These are phyloP conservation scores for Epinephelus lanceolatus DNA, from an alignment of 2,113 vertebrate genomes.

Conservation along the genomic window DNA sequence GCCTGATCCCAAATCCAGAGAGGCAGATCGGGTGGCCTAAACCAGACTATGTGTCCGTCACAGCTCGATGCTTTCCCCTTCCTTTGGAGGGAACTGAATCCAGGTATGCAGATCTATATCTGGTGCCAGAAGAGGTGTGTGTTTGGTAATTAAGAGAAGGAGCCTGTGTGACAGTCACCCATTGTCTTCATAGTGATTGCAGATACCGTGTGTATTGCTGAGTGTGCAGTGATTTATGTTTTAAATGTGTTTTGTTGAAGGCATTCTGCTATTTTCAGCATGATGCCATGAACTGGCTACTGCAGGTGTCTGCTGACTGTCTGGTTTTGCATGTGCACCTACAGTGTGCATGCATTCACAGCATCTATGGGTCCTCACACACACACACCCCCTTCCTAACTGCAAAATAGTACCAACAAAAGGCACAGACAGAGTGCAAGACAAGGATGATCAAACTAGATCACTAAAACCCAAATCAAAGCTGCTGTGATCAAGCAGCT, in stretches of 20 bases:
- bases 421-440: not conserved
- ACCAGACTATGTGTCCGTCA: constrained; percentile 62
- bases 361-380: constrained; percentile 11
- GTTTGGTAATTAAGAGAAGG: constrained; percentile 2
- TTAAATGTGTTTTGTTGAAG: not conserved
- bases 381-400: not conserved
- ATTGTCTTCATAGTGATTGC: constrained; percentile 17
- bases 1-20: constrained; percentile 46
- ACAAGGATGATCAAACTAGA: constrained; percentile 36
- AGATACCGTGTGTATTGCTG: constrained; percentile 31
- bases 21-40: constrained; percentile 54
- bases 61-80: constrained; percentile 28
- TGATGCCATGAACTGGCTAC: constrained; percentile 54
- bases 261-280: constrained; percentile 6
- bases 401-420: not conserved
- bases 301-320: constrained; percentile 70
- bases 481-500: constrained; percentile 62
- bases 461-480: constrained; percentile 56
- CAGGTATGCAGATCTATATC: constrained; percentile 25
- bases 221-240: constrained; percentile 32
- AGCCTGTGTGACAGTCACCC: not conserved
- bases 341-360: constrained; percentile 38
- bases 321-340: constrained; percentile 59
- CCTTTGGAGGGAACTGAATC: constrained; percentile 45
- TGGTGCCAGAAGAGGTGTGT: constrained; percentile 9